Evolutionary conservation across 2,888 invertebrate genomes (phyloP), one percentile per base, ranked within the genome.

Genomic region (Euzetes globulus): DNA sequence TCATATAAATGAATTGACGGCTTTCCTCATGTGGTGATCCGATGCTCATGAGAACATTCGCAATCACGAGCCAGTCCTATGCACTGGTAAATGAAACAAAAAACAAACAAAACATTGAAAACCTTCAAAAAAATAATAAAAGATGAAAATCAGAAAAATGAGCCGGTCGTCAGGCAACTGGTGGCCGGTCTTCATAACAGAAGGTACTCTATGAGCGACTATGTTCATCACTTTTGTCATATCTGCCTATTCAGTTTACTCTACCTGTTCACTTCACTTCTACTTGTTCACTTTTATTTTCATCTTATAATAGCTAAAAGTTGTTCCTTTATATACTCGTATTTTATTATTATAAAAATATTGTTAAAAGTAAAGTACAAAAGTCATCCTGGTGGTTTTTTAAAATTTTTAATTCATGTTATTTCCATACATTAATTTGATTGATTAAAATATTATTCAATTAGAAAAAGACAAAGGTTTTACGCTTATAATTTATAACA

Each of bases 181-280:
- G 9, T 41, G 41, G 68, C 6, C 68, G 19, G 41, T 68, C 22
- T 22, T 68, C 41, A 68, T 68, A 68, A 68, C 41, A 68, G 37
- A 68, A 68, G 68, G 68, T 68, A 41, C 68, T 68, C 68, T 68
- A 68, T 68, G 68, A 68, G 68, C 37, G 68, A 68, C 68, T 41
- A 22, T 41, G 68, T 13, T 68, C 68, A 68, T 37, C 68, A 41
- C 41, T 68, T 68, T 68, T 68, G 29, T 13, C 27, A 58, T 1
- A 22, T 11, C 5, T 58, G 15, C 7, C 13, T 7, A 41, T 41
- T n/a, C n/a, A n/a, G n/a, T n/a, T n/a, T n/a, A n/a, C n/a, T n/a
- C n/a, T n/a, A n/a, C n/a, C 15, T 13, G n/a, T 50, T 50, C n/a
- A 50, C 15, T 50, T 5, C 50, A n/a, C 15, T n/a, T 17, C 4